A percentile compares a stretch with the other conserved stretches of the same genome.
These are phyloP conservation scores for Drepanosiphum platanoidis DNA, from an alignment of 2,888 invertebrate species.

Conservation along the genomic window DNA sequence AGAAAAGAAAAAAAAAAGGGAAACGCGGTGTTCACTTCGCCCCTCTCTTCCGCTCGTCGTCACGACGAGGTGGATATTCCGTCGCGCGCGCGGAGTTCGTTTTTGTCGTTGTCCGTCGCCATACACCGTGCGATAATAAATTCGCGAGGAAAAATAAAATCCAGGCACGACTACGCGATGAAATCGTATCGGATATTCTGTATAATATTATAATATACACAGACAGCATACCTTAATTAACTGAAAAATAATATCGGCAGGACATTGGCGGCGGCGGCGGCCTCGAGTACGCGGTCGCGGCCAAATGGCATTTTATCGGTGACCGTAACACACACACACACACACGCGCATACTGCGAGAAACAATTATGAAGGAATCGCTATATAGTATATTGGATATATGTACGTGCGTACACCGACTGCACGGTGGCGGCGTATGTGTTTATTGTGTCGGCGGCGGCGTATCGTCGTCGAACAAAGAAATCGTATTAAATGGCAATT, in stretches of 20 bases:
- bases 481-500: slow-evolving; percentile 29
- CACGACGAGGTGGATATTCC: too few relatives aligned
- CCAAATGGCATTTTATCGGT: slow-evolving; percentile 21
- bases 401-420: neutral
- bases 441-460: neutral
- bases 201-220: neutral
- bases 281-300: neutral
- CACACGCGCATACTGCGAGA: neutral
- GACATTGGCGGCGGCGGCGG: neutral
- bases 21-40: too few relatives aligned
- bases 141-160: neutral
- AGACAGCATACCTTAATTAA: neutral
- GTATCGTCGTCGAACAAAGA: neutral
- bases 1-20: too few relatives aligned
- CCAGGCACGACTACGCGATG: neutral
- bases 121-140: neutral
- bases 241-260: neutral
- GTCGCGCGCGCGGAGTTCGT: too few relatives aligned
- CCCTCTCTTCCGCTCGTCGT: too few relatives aligned
- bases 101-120: neutral
- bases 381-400: too few relatives aligned
- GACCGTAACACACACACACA: slow-evolving; percentile 23
- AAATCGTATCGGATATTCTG: neutral
- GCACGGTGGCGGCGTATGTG: neutral
- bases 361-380: slow-evolving; percentile 24